Percentiles rank a stretch among this genome's conserved stretches.
Evolutionary conservation across 2,888 invertebrate species (phyloP).

Genomic region (Pharmacophagus antenor): DNA sequence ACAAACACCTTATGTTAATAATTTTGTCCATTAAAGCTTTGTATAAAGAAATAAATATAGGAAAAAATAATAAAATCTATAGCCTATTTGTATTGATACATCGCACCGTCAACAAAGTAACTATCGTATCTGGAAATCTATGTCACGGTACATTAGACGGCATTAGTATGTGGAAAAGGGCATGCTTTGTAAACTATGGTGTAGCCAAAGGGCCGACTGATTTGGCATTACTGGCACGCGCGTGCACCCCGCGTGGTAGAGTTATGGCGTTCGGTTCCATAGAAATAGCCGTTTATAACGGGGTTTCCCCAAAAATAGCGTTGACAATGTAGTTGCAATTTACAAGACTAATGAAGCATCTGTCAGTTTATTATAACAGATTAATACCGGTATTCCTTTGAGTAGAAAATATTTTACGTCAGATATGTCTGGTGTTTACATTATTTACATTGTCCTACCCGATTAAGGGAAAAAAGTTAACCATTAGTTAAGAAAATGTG

Average conservation of each 20-base stretch:
- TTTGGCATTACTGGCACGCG: conserved; percentile 36
- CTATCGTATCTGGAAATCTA: conserved; percentile 27
- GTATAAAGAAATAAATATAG: too few species aligned
- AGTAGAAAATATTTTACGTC: too few species aligned
- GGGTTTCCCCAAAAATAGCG: background rate
- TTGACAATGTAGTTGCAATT: background rate
- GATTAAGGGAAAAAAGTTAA: too few species aligned
- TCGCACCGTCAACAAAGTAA: conserved; percentile 12
- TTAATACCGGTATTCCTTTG: too few species aligned
- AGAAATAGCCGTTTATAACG: conserved; percentile 15
- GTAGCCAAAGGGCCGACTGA: conserved; percentile 8
- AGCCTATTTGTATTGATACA: conserved; percentile 21
- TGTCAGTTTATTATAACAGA: too few species aligned
- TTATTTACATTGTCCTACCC: too few species aligned
- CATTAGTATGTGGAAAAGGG: conserved; percentile 38
- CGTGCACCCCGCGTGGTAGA: conserved; percentile 34
- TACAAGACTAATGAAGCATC: background rate
- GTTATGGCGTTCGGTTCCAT: conserved; percentile 16
- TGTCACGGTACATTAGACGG: conserved; percentile 32
- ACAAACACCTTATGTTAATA: too few species aligned
- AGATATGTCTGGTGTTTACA: too few species aligned
- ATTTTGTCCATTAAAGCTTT: too few species aligned
- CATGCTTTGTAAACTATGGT: conserved; percentile 22
- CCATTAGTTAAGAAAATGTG: too few species aligned
- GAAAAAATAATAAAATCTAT: background rate